phyloP scores from a whole-genome alignment of 2,113 vertebrate species.

The Scolopax mira region DNA sequence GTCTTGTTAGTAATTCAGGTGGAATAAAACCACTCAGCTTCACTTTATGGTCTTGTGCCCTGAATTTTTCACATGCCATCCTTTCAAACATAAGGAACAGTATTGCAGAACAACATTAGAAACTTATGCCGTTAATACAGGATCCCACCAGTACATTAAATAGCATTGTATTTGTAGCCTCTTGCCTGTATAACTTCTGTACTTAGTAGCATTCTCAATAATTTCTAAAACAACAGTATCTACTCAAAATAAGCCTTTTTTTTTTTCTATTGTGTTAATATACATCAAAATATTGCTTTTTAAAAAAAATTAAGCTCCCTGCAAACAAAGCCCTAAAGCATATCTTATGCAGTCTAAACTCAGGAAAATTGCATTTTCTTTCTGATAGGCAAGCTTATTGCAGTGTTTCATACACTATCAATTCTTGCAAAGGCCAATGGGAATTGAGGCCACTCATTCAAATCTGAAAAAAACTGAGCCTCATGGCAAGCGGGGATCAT shows the following conservation, averaged over 20 bases:
- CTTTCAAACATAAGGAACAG: background rate
- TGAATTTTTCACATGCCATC: conserved; percentile 26
- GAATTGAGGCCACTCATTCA: background rate
- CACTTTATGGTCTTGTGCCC: conserved; percentile 1
- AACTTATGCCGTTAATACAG: background rate
- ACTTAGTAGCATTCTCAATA: background rate
- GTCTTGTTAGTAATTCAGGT: conserved; percentile 51
- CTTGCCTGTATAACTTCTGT: background rate
- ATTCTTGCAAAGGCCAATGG: background rate
- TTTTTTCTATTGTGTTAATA: background rate
- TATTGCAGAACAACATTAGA: background rate
- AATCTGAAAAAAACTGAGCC: background rate
- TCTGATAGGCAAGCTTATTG: background rate
- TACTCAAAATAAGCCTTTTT: background rate
- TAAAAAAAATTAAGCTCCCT: background rate
- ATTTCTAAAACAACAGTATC: background rate
- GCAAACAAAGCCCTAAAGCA: background rate
- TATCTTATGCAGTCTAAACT: background rate
- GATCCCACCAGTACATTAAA: background rate
- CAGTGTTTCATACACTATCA: background rate
- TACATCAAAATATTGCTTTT: background rate
- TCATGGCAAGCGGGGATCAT: background rate
- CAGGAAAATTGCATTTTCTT: background rate
- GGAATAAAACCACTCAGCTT: conserved; percentile 61
- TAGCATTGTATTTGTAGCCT: background rate